These are phyloP conservation scores for Condylura cristata DNA, from an alignment of 2,113 vertebrate genomes.

Conservation along the genomic window DNA sequence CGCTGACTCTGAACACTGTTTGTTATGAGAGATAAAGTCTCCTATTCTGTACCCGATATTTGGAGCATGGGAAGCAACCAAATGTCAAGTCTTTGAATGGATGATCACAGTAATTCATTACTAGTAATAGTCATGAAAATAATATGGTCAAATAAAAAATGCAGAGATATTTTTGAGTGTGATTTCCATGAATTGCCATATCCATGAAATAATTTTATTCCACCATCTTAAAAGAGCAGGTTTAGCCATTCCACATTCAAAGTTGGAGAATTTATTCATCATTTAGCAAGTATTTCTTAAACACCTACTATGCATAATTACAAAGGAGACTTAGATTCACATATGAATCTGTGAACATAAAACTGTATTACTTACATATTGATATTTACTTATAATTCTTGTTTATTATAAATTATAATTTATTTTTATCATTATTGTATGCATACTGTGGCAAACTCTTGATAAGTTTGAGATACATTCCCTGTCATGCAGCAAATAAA, in stretches of 20 bases:
- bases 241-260: not conserved
- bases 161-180: not conserved
- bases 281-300: constrained; percentile 20
- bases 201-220: not conserved
- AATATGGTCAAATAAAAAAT: not conserved
- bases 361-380: not conserved
- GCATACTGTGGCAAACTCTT: not conserved
- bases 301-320: not conserved
- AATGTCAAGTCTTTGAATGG: not conserved
- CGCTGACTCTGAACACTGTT: not conserved
- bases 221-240: not conserved
- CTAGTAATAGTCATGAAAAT: not conserved
- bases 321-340: not conserved
- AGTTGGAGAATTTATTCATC: not conserved
- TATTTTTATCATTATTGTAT: too few species aligned
- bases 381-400: not conserved
- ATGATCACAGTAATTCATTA: not conserved
- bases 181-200: not conserved
- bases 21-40: not conserved
- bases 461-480: not conserved
- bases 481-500: not conserved
- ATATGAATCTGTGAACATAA: not conserved
- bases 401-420: too few species aligned
- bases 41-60: not conserved
- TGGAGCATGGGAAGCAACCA: not conserved